Conservation (phyloP, 2,888 invertebrate genomes). For the Cryptosula pallasiana region DNA sequence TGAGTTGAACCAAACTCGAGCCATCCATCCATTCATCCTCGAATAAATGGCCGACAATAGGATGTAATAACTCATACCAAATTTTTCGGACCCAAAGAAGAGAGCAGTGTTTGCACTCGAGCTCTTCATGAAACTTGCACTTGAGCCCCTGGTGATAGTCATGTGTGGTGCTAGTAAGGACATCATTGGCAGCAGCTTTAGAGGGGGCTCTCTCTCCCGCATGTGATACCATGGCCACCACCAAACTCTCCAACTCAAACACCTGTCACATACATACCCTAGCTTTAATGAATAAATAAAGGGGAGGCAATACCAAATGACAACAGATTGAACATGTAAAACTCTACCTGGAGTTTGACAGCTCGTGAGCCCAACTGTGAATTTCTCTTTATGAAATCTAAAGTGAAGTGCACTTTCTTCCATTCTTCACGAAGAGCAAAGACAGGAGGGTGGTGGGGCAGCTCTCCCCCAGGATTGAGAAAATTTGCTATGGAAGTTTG, state of each 20-base stretch:
- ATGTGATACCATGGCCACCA: constrained; percentile 34
- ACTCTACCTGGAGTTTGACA: background rate
- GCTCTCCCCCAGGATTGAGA: constrained; percentile 37
- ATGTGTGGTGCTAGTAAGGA: constrained; percentile 34
- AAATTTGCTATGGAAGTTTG: constrained; percentile 41
- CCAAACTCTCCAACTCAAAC: constrained; percentile 36
- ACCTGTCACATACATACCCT: constrained; percentile 31
- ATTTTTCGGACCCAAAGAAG: constrained; percentile 36
- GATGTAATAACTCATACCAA: too few species aligned
- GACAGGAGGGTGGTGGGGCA: constrained; percentile 37
- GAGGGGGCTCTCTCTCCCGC: constrained; percentile 31
- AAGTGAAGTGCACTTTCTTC: constrained; percentile 32
- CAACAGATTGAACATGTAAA: too few species aligned
- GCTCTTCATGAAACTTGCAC: constrained; percentile 38
- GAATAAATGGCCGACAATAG: too few species aligned
- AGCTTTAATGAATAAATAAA: too few species aligned
- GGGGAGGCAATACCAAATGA: too few species aligned
- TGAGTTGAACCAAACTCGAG: too few species aligned
- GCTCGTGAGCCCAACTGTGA: constrained; percentile 31
- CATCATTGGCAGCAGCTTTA: constrained; percentile 31
- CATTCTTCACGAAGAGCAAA: constrained; percentile 34
- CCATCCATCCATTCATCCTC: too few species aligned
- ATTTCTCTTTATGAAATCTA: constrained; percentile 34
- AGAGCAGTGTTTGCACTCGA: constrained; percentile 37
- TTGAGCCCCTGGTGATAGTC: constrained; percentile 33